Percentiles rank a stretch among this genome's conserved stretches.
phyloP scores from a whole-genome alignment of 2,797 vertebrate species.

The Eutrigla gurnardus region DNA sequence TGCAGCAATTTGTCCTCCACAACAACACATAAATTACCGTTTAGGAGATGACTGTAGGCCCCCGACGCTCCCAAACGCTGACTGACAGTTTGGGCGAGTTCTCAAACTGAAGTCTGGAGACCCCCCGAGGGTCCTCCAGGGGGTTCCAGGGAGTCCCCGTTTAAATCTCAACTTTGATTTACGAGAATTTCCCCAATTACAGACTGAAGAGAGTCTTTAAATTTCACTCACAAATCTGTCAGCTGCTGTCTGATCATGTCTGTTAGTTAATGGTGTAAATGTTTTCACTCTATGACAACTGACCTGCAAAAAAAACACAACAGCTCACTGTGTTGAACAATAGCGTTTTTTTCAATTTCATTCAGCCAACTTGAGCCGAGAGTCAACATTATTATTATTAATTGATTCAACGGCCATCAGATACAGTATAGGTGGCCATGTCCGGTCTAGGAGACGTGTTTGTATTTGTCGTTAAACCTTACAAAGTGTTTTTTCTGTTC shows the following conservation, averaged over 20 bases:
- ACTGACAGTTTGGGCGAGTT: constrained; percentile 32
- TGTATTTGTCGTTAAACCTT: too few relatives aligned
- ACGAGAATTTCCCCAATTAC: constrained; percentile 57
- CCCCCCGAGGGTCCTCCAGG: constrained; percentile 15
- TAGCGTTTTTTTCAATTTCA: too few relatives aligned
- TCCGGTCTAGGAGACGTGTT: too few relatives aligned
- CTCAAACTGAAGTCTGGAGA: constrained; percentile 12
- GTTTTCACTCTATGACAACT: too few relatives aligned
- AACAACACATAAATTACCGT: constrained; percentile 76
- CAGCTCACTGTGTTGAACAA: too few relatives aligned
- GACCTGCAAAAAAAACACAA: too few relatives aligned
- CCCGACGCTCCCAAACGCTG: constrained; percentile 18
- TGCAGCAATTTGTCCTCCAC: constrained; percentile 80
- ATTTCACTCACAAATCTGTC: constrained; percentile 35
- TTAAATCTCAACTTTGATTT: constrained; percentile 55
- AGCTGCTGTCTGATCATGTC: constrained; percentile 24
- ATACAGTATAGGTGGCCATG: too few relatives aligned
- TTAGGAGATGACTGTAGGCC: constrained; percentile 60
- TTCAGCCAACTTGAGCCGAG: too few relatives aligned
- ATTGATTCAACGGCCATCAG: too few relatives aligned
- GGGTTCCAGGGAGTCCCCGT: constrained; percentile 47
- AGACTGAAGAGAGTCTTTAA: constrained; percentile 40
- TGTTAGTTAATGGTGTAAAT: not conserved
- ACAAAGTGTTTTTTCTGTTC: too few relatives aligned
- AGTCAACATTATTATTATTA: too few relatives aligned